phyloP scores from a whole-genome alignment of 1,140 invertebrate genomes.

The Megalonaias nervosa region DNA sequence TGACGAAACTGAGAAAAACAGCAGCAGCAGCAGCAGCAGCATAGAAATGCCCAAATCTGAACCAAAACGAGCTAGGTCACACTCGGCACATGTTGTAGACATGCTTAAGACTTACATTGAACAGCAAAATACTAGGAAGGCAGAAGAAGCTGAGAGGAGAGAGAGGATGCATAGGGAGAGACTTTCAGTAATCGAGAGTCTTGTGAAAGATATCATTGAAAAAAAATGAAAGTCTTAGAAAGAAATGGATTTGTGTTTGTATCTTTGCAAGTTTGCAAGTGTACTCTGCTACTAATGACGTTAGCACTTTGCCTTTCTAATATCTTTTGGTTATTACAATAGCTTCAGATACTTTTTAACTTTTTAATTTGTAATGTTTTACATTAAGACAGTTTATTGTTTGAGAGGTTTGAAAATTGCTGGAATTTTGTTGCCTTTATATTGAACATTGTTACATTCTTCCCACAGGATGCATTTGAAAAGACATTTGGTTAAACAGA shows the following conservation, averaged over 20 bases:
- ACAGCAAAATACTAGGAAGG: slow-evolving; percentile 1
- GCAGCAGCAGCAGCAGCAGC: not conserved
- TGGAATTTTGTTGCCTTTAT: too few relatives aligned
- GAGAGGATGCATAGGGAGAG: slow-evolving; percentile 8
- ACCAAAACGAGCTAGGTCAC: not conserved
- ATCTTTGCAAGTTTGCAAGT: too few relatives aligned
- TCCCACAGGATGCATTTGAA: too few relatives aligned
- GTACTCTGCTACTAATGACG: too few relatives aligned
- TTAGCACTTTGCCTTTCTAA: too few relatives aligned
- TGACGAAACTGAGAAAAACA: not conserved
- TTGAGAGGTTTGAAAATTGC: too few relatives aligned
- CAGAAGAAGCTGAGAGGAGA: not conserved
- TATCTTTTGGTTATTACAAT: not conserved
- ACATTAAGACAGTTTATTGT: too few relatives aligned
- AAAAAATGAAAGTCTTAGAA: not conserved
- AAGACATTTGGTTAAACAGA: too few relatives aligned
- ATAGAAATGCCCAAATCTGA: not conserved
- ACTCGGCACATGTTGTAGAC: not conserved
- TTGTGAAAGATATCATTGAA: not conserved
- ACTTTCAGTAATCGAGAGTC: not conserved
- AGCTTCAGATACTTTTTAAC: not conserved
- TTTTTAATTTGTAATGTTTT: too few relatives aligned
- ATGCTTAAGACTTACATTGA: slow-evolving; percentile 11
- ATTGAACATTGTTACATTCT: too few relatives aligned
- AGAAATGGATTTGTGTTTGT: too few relatives aligned